Evolutionary conservation across 1,140 invertebrate species (phyloP), one percentile per base, ranked within the genome.

Genomic region (Pemphigus obesinymphae): DNA sequence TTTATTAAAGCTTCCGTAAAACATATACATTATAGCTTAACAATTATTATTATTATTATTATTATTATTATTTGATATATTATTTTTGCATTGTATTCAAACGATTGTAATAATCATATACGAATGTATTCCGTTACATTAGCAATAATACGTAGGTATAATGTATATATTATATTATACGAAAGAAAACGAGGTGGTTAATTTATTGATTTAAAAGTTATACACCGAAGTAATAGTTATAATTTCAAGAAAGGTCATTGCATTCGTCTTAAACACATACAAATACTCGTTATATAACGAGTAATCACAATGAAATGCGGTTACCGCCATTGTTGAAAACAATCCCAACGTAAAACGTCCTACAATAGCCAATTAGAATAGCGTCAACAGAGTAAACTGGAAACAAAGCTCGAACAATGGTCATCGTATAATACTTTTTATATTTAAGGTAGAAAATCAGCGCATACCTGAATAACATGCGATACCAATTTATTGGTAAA

Each of bases 311-410:
- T 73, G 20, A 73, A 73, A 73, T 73, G 70, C 45, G 26, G 70
- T 73, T 48, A 73, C 70, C 70, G 10, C 70, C 70, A 73, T 73
- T 73, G 70, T 73, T 73, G n/a, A 73, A 73, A 73, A 73, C 45
- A 73, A 73, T 73, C 43, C 26, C 70, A 73, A 73, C 45, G 70
- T 48, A 50, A 73, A 73, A 50, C 70, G 70, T 50, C 45, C 43
- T 34, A 73, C 70, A 73, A 73, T 73, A 50, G 70, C 70, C 70
- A 73, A 73, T 73, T 73, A 73, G 70, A 73, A 73, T 73, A 73
- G 70, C 45, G 15, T 73, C 45, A 43, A 45, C 68, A 29, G 23
- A 23, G 43, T n/a, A 73, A 73, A 73, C 45, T 73, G 70, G 45
- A 31, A 73, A 73, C 45, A 48, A 73, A 73, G 43, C 70, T 73